A percentile compares a stretch with the other conserved stretches of the same genome.
Conservation (phyloP, 2,797 vertebrate species). For the Hemitrygon akajei region DNA sequence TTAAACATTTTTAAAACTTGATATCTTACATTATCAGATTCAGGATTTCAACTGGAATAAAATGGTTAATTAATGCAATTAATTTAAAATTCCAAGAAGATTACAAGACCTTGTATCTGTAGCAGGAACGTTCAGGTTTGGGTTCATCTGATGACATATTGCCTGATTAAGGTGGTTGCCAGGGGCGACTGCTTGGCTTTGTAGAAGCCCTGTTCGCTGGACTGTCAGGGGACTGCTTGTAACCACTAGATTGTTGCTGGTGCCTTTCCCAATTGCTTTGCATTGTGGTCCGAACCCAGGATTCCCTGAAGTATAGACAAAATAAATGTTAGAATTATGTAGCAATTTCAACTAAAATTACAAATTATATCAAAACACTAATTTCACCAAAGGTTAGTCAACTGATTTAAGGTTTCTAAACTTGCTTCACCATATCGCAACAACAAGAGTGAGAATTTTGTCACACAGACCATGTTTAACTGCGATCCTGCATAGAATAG, state of each 20-base stretch:
- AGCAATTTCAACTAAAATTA: background rate
- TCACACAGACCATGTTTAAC: too few species aligned
- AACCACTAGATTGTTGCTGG: slow-evolving; percentile 63
- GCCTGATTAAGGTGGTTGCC: slow-evolving; percentile 57
- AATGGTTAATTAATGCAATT: background rate
- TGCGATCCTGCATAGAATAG: too few species aligned
- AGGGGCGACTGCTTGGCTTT: slow-evolving; percentile 55
- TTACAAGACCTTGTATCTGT: slow-evolving; percentile 76
- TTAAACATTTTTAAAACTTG: background rate
- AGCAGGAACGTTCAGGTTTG: slow-evolving; percentile 61
- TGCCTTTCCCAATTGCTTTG: slow-evolving; percentile 66
- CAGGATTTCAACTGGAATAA: background rate
- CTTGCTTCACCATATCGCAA: too few species aligned
- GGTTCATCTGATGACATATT: slow-evolving; percentile 57
- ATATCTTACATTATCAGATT: background rate
- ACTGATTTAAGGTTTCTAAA: too few species aligned
- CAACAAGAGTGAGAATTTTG: too few species aligned
- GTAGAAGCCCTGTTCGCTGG: slow-evolving; percentile 59
- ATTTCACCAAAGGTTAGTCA: too few species aligned
- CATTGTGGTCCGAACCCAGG: slow-evolving; percentile 55
- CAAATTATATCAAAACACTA: background rate
- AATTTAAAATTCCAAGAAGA: slow-evolving; percentile 42
- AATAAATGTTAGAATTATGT: slow-evolving; percentile 37
- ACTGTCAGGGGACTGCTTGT: slow-evolving; percentile 67
- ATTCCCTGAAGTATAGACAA: slow-evolving; percentile 56